These are phyloP conservation scores for Beris chalybata DNA, from an alignment of 2,888 invertebrate genomes.

Conservation along the genomic window DNA sequence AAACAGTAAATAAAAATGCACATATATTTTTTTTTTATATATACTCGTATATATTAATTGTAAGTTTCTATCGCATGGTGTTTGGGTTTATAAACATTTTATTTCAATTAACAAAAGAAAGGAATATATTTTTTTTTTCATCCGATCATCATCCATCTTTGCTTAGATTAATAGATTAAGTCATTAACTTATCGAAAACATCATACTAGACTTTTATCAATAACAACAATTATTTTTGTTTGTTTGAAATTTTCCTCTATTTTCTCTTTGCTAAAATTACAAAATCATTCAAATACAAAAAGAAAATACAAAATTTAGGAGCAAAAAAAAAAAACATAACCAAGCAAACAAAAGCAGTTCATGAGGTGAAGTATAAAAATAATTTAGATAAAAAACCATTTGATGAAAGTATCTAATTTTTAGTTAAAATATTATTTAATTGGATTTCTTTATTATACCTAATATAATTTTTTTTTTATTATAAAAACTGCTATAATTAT, in stretches of 20 bases:
- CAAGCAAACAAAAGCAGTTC: too few species aligned
- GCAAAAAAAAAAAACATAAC: too few species aligned
- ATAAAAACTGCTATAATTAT: too few species aligned
- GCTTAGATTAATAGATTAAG: background rate
- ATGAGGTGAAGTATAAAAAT: too few species aligned
- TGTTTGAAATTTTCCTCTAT: background rate
- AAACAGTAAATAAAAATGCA: slow-evolving; percentile 23
- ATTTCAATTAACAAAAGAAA: slow-evolving; percentile 24
- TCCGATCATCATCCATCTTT: background rate
- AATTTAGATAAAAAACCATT: too few species aligned
- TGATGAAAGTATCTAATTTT: too few species aligned
- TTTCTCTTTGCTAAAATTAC: background rate
- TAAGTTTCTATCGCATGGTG: slow-evolving; percentile 25
- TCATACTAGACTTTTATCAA: background rate
- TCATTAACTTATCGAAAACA: background rate
- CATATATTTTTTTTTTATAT: slow-evolving; percentile 32
- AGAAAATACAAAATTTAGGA: too few species aligned
- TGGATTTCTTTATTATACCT: too few species aligned
- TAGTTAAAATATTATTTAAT: too few species aligned
- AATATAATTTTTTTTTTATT: too few species aligned
- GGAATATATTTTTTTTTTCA: slow-evolving; percentile 11
- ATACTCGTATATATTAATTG: slow-evolving; percentile 11
- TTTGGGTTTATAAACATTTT: slow-evolving; percentile 23
- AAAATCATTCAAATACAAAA: too few species aligned
- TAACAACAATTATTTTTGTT: background rate